Conservation (phyloP, 1,140 invertebrate species). For the Rhizoglyphus robini region DNA sequence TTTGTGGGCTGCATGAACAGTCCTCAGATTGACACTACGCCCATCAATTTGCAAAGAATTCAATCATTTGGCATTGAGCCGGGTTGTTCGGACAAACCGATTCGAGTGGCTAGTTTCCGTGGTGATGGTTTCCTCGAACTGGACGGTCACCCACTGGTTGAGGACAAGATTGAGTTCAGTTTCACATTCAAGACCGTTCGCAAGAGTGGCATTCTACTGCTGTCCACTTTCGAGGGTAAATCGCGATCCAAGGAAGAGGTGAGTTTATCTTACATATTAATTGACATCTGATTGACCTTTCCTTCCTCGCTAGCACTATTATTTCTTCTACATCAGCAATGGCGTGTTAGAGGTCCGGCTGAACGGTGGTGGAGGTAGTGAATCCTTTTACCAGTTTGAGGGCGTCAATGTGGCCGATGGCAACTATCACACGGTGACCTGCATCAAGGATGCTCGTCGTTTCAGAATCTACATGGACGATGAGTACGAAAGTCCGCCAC, state of each 20-base stretch:
- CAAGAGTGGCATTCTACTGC: conserved; percentile 51
- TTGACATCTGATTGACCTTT: conserved; percentile 9
- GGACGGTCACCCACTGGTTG: conserved; percentile 44
- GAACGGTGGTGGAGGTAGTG: conserved; percentile 52
- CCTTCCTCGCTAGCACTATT: conserved; percentile 42
- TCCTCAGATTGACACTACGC: conserved; percentile 54
- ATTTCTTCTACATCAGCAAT: conserved; percentile 48
- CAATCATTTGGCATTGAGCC: conserved; percentile 59
- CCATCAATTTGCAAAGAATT: conserved; percentile 47
- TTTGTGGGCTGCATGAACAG: conserved; percentile 69
- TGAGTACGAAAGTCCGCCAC: conserved; percentile 37
- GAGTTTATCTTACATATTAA: conserved; percentile 14
- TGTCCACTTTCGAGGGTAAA: conserved; percentile 43
- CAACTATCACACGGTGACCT: conserved; percentile 26
- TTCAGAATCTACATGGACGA: conserved; percentile 44
- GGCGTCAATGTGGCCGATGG: conserved; percentile 26
- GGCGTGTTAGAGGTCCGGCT: conserved; percentile 51
- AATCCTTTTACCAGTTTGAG: conserved; percentile 34
- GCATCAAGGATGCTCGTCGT: conserved; percentile 23
- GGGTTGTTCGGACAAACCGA: conserved; percentile 50
- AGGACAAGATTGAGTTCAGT: conserved; percentile 48
- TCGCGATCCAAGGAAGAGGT: conserved; percentile 25
- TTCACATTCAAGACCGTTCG: conserved; percentile 62
- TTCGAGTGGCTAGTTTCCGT: conserved; percentile 52
- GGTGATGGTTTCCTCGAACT: conserved; percentile 65